Base-by-base conservation (phyloP, 2,888 invertebrate species). In the Pogonocherus hispidulus region DNA sequence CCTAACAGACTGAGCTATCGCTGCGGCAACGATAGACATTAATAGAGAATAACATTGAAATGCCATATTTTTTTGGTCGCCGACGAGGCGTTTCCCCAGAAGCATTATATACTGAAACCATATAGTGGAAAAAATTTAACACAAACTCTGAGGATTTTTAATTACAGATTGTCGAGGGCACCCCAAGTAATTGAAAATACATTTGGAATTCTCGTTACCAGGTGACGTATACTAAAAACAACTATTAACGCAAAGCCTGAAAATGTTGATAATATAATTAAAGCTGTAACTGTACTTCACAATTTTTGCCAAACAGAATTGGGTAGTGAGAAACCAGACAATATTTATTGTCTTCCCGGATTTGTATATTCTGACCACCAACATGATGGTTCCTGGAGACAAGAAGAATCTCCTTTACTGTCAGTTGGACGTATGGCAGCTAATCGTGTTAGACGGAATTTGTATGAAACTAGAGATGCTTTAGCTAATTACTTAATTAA, bases 341-440 rank as follows among this genome's bases (percentile, higher is more conserved):
- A 63, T 59, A n/a, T 63, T 20, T 65, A 65, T 65, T 69, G 66
- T 62, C 69, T 60, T 18, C 22, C 62, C 9, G 62, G 65, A n/a
- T 66, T 35, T 41, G 68, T 57, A 5, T 63, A 64, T 64, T 27
- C 44, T 9, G 69, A 37, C 44, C 16, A 59, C 32, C 20, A 60
- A 35, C n/a, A n/a, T n/a, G 62, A 71, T 71, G 67, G 67, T 5
- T 57, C 8, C 9, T 71, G 73, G 71, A 63, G 70, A 32, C 51
- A 32, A 32, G 66, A 69, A 6, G 6, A 67, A 52, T 11, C 11
- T 2, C 66, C 71, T 14, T 52, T 73, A 18, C 51, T 51, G 18
- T 74, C 74, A 11, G 70, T 71, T 37, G 69, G 72, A 19, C 6
- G 41, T 5, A 5, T 27, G 8, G 27, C 27, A 8, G 27, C 27